Evolutionary conservation across 1,140 invertebrate species (phyloP).

Genomic region (Heterodera schachtii): DNA sequence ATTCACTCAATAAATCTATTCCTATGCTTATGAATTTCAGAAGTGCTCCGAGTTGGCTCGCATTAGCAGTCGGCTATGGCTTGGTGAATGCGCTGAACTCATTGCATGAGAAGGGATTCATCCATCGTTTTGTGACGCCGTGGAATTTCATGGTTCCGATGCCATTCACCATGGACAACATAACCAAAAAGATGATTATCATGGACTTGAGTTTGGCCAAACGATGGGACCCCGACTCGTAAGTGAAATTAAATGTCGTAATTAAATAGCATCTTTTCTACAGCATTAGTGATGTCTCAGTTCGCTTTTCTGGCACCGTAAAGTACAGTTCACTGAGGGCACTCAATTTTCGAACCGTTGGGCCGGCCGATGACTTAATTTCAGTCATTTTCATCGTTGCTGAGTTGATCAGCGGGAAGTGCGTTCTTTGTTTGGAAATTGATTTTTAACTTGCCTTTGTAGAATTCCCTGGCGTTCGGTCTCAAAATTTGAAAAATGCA

Average conservation of each 20-base stretch:
- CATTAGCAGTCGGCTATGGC: constrained; percentile 29
- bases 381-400: constrained; percentile 32
- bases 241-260: not conserved
- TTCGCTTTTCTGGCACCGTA: constrained; percentile 8
- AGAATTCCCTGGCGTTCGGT: constrained; percentile 35
- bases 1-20: not conserved
- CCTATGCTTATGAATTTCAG: constrained; percentile 2
- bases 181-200: constrained; percentile 17
- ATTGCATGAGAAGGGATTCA: constrained; percentile 24
- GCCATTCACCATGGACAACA: constrained; percentile 26
- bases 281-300: not conserved
- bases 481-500: not conserved
- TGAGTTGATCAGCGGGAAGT: constrained; percentile 36
- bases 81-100: constrained; percentile 15
- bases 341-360: constrained; percentile 15
- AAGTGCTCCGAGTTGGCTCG: not conserved
- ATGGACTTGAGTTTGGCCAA: constrained; percentile 13
- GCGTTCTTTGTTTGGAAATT: constrained; percentile 10
- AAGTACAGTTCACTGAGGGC: constrained; percentile 31
- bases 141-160: constrained; percentile 29
- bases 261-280: not conserved
- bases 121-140: constrained; percentile 33
- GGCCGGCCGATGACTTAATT: constrained; percentile 34
- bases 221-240: not conserved
- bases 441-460: constrained; percentile 3